phyloP scores from a whole-genome alignment of 2,888 invertebrate species.

The Callyntrura guangdongensis region DNA sequence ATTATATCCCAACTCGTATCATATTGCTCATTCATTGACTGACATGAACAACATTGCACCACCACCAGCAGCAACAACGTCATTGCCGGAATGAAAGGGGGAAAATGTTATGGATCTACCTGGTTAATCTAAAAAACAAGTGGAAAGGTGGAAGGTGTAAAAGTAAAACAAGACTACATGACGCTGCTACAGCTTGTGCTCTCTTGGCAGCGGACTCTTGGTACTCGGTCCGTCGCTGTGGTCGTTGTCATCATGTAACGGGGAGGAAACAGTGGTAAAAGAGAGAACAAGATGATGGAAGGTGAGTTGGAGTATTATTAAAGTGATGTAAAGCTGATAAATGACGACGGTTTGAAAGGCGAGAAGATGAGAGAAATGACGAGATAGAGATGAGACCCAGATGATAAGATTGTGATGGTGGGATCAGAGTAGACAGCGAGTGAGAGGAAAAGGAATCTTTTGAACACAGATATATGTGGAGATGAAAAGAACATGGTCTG shows the following conservation, averaged over 20 bases:
- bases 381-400: conserved; percentile 5
- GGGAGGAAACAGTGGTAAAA: neutral
- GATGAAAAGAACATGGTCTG: neutral
- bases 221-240: neutral
- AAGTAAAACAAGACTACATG: neutral
- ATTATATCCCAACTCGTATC: neutral
- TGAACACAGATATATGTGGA: neutral
- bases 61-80: neutral
- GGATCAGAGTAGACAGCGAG: neutral
- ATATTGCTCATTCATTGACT: conserved; percentile 39
- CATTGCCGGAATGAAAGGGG: neutral
- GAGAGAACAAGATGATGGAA: neutral
- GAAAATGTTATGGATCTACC: neutral
- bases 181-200: neutral
- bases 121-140: neutral
- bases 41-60: neutral
- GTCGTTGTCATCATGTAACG: neutral
- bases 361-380: neutral
- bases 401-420: conserved; percentile 17
- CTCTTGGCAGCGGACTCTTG: neutral
- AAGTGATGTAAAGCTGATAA: conserved; percentile 23
- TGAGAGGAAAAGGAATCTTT: neutral
- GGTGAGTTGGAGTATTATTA: neutral
- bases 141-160: conserved; percentile 16
- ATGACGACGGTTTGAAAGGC: conserved; percentile 27